Percentiles rank a stretch among this genome's conserved stretches.
These are phyloP conservation scores for Tricholaema leucomelas DNA, from an alignment of 2,113 vertebrate species.

Conservation along the genomic window DNA sequence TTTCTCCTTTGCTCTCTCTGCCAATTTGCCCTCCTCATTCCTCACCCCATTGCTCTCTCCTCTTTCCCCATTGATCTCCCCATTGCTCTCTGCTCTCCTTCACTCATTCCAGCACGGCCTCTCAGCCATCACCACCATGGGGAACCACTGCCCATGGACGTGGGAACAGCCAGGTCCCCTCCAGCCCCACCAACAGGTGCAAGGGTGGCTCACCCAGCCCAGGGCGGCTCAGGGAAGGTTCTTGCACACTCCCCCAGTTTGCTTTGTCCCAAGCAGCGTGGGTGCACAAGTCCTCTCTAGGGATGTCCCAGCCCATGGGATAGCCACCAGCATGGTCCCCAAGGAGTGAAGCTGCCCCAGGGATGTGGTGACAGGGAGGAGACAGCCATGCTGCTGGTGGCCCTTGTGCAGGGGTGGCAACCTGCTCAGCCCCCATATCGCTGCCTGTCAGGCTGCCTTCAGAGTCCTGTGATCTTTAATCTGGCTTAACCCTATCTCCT, in stretches of 20 bases:
- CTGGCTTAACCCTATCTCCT: conserved; percentile 1
- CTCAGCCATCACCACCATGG: not conserved
- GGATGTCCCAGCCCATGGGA: not conserved
- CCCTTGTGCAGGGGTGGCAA: not conserved
- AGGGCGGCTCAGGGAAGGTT: not conserved
- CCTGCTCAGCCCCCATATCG: not conserved
- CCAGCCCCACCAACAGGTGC: fast-evolving
- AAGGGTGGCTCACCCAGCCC: not conserved
- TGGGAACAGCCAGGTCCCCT: not conserved
- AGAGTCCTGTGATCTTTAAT: conserved; percentile 30
- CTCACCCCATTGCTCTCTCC: not conserved
- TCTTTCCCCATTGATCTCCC: too few relatives aligned
- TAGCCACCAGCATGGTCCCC: not conserved
- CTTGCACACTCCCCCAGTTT: fast-evolving
- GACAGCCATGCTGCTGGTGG: not conserved
- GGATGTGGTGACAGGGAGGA: not conserved
- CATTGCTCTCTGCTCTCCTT: too few relatives aligned
- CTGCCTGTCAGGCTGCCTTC: not conserved
- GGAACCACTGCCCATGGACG: fast-evolving
- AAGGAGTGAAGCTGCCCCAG: not conserved
- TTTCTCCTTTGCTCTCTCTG: not conserved
- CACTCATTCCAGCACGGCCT: fast-evolving
- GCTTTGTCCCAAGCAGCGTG: fast-evolving
- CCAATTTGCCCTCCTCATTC: too few relatives aligned
- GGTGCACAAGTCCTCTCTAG: not conserved